phyloP scores from a whole-genome alignment of 1,140 invertebrate species.

The Caenorhabditis inopinata region DNA sequence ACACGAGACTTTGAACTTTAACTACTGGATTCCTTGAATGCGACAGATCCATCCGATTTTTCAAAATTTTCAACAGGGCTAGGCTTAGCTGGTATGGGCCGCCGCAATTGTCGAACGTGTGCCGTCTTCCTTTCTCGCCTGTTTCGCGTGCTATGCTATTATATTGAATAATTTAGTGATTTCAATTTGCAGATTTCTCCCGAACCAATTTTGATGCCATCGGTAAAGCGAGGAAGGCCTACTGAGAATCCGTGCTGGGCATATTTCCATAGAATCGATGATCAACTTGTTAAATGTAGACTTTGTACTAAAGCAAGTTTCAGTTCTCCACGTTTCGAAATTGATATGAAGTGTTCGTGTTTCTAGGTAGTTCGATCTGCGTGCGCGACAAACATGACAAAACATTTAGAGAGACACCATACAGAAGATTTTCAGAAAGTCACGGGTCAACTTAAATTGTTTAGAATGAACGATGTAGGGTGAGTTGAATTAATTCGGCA shows the following conservation, averaged over 20 bases:
- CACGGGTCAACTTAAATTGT: slow-evolving; percentile 20
- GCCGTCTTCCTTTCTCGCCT: too few relatives aligned
- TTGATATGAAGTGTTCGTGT: not conserved
- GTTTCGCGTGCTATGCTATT: too few relatives aligned
- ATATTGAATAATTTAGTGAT: too few relatives aligned
- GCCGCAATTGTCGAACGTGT: too few relatives aligned
- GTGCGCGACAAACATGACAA: slow-evolving; percentile 48
- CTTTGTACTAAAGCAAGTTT: slow-evolving; percentile 35
- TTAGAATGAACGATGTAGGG: not conserved
- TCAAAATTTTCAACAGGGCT: too few relatives aligned
- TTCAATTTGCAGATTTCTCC: not conserved
- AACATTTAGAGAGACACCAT: slow-evolving; percentile 44
- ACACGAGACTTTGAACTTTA: too few relatives aligned
- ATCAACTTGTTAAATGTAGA: slow-evolving; percentile 37
- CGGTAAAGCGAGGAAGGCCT: slow-evolving; percentile 35
- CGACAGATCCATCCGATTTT: too few relatives aligned
- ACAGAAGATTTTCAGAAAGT: slow-evolving; percentile 35
- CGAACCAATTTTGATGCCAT: not conserved
- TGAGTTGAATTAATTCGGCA: not conserved
- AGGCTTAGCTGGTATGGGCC: too few relatives aligned
- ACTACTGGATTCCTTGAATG: too few relatives aligned
- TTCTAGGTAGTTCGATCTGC: slow-evolving; percentile 45
- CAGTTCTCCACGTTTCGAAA: not conserved
- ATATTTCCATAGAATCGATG: slow-evolving; percentile 38
- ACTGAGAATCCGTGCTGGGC: slow-evolving; percentile 43